Conservation (phyloP, 2,888 invertebrate genomes). For the Apotomis turbidana region DNA sequence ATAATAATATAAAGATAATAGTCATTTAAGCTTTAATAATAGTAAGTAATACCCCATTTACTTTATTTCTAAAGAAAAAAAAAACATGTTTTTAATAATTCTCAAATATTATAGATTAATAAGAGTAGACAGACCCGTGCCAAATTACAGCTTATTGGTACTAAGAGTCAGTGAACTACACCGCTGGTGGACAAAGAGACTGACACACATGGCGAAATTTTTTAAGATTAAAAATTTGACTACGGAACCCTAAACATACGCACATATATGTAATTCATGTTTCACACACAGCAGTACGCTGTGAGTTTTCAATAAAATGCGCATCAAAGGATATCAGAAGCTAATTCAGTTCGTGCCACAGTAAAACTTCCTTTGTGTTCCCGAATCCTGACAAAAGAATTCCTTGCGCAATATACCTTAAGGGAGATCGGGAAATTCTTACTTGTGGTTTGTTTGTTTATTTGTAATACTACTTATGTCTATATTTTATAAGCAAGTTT, state of each 20-base stretch:
- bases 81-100: too few species aligned
- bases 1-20: too few species aligned
- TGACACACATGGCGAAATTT: too few species aligned
- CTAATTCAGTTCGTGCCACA: conserved; percentile 42
- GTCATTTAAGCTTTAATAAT: too few species aligned
- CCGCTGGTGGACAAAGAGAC: too few species aligned
- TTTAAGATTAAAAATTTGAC: too few species aligned
- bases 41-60: too few species aligned
- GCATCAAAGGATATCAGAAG: conserved; percentile 20
- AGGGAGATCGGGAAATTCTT: conserved; percentile 25
- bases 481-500: conserved; percentile 10
- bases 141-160: too few species aligned
- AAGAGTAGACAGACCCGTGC: too few species aligned
- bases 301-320: conserved; percentile 6
- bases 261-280: background rate
- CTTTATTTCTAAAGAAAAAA: too few species aligned
- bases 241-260: background rate
- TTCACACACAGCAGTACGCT: background rate
- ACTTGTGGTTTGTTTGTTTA: conserved; percentile 18
- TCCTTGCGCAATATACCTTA: conserved; percentile 45
- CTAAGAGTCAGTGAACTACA: too few species aligned
- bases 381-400: conserved; percentile 48
- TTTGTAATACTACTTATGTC: conserved; percentile 7
- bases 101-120: too few species aligned
- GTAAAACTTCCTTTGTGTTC: conserved; percentile 46